Conservation (phyloP, 2,113 vertebrate genomes). For the Crotalus tigris region DNA sequence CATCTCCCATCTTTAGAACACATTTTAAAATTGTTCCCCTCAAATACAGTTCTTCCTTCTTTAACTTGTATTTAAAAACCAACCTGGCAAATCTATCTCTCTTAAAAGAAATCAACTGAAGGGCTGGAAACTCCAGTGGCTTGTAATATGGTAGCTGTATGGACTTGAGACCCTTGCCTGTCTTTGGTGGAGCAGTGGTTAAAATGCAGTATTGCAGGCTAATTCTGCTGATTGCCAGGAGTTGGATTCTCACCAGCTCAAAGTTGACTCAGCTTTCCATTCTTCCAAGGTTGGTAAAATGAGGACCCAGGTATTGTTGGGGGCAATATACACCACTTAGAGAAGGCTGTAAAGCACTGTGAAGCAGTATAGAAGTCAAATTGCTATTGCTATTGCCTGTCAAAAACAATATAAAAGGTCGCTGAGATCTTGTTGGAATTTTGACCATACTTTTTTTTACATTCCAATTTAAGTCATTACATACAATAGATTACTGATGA, state of each 20-base stretch:
- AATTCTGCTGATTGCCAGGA: neutral
- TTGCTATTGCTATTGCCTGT: no score
- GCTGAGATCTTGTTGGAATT: neutral
- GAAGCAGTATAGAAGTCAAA: no score
- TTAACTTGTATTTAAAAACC: neutral
- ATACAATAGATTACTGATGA: neutral
- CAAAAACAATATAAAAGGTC: no score
- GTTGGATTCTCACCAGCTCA: neutral
- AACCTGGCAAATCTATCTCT: neutral
- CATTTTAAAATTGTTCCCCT: neutral
- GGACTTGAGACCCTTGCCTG: neutral
- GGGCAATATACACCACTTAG: no score
- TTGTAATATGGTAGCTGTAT: neutral
- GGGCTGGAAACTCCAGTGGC: neutral
- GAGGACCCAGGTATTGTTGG: no score
- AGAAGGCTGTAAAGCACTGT: no score
- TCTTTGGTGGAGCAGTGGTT: neutral
- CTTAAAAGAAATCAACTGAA: neutral
- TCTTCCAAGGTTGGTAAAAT: no score
- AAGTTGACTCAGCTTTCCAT: neutral
- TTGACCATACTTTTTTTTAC: neutral
- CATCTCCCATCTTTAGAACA: neutral
- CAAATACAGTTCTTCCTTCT: neutral
- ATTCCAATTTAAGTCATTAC: neutral
- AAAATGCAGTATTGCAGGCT: neutral